phyloP scores from a whole-genome alignment of 2,113 vertebrate genomes.

The Limanda limanda region DNA sequence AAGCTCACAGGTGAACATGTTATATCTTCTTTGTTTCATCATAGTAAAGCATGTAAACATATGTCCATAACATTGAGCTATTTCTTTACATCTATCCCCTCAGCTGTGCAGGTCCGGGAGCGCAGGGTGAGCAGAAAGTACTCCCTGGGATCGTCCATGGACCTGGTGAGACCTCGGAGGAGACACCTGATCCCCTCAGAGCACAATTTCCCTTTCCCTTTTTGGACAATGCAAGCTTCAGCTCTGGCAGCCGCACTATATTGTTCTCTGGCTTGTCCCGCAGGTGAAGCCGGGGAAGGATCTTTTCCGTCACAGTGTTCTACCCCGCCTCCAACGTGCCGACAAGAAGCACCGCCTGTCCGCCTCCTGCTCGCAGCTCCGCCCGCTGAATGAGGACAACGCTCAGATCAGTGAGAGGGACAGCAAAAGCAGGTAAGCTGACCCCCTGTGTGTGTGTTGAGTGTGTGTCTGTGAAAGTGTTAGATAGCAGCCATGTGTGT shows the following conservation, averaged over 20 bases:
- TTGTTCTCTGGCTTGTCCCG: constrained; percentile 15
- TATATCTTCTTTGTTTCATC: background rate
- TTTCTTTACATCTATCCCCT: background rate
- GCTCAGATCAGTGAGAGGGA: constrained; percentile 23
- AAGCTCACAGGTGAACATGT: background rate
- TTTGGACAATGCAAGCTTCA: background rate
- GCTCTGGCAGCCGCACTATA: background rate
- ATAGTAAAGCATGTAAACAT: background rate
- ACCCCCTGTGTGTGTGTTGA: background rate
- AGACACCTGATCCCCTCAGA: background rate
- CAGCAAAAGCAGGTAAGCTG: constrained; percentile 62
- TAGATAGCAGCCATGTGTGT: background rate
- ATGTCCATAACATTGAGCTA: background rate
- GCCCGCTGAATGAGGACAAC: constrained; percentile 65
- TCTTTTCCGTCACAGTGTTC: constrained; percentile 80
- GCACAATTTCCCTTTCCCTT: background rate
- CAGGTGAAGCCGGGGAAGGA: constrained; percentile 70
- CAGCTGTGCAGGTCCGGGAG: constrained; percentile 43
- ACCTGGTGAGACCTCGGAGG: constrained; percentile 65
- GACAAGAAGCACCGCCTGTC: constrained; percentile 74
- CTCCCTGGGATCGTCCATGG: constrained; percentile 72
- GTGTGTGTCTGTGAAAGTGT: background rate
- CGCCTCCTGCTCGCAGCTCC: constrained; percentile 79
- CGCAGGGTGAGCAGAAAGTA: constrained; percentile 65
- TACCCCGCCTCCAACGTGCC: constrained; percentile 75